Base-by-base conservation (phyloP, 2,113 vertebrate species). In the Protomyctophum bolini region DNA sequence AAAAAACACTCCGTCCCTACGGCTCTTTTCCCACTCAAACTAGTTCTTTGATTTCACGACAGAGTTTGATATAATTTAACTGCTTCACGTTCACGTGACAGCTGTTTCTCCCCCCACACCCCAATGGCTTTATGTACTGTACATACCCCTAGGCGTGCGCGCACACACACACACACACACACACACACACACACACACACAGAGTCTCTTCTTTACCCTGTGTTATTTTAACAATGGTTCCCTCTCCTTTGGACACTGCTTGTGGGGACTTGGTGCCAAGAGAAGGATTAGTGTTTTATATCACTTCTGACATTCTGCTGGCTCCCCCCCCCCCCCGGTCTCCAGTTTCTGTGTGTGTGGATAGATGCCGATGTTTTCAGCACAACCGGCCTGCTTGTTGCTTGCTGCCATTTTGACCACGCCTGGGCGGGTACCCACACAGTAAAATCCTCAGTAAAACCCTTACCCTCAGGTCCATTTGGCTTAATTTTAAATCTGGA, bases 201-300 rank as follows among this genome's bases (percentile, higher is more conserved):
- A 66, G 70, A 83, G 78, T 70, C 79, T 83, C 71, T 85, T 73
- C 72, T 85, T 73, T 77, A 64, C 62, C 62, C 71, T 61, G 75
- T 86, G 89, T 88, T 90, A 87, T 91, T 92, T 89, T 84, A 90
- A 93, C 89, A 88, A 80, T 83, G 77, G 71, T 65, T 77, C 75
- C 58, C 76, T 74, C 79, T 74, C 72, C 67, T 73, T 64, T 63
- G 68, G 74, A 74, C 49, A 41, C 49, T 28, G 55, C 76, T 73
- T 74, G 76, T 86, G 68, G 73, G 62, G 82, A 79, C 83, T 64
- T 28, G 33, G 77, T 87, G 87, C 89, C 87, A 90, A 73, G 58
- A 86, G 80, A 56, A 70, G 91, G 91, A 91, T 92, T 91, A 91
- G 88, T 84, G 80, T 89, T 92, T 89, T 83, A 87, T 90, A 88